Evolutionary conservation across 2,113 vertebrate species (phyloP).

Genomic region (Cyrtonyx montezumae): DNA sequence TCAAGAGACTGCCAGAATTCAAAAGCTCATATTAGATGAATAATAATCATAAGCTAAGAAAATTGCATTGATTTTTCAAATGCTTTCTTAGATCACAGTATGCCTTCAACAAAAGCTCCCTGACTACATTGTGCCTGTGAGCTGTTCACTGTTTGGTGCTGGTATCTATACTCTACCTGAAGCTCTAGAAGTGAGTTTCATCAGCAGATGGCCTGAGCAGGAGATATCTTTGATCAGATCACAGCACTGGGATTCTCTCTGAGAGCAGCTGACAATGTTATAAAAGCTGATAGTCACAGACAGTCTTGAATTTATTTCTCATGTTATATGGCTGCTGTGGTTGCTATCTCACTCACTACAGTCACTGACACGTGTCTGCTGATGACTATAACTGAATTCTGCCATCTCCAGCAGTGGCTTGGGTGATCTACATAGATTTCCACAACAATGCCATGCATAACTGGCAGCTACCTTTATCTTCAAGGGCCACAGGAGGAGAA

Average conservation of each 20-base stretch:
- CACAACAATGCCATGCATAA: fast-evolving
- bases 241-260: fast-evolving
- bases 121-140: background rate
- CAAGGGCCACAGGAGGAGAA: background rate
- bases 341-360: background rate
- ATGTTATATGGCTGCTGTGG: background rate
- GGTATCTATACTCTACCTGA: background rate
- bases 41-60: background rate
- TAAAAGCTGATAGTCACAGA: fast-evolving
- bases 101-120: background rate
- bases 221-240: fast-evolving
- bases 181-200: background rate
- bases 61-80: background rate
- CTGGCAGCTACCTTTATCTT: background rate
- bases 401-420: background rate
- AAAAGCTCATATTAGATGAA: background rate
- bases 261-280: background rate
- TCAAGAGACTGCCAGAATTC: background rate
- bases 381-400: background rate
- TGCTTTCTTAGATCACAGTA: background rate
- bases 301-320: background rate
- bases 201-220: background rate
- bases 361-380: background rate
- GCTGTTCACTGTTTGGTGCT: background rate
- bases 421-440: background rate